These are phyloP conservation scores for Steinernema khuongi DNA, from an alignment of 1,140 invertebrate species.

Conservation along the genomic window DNA sequence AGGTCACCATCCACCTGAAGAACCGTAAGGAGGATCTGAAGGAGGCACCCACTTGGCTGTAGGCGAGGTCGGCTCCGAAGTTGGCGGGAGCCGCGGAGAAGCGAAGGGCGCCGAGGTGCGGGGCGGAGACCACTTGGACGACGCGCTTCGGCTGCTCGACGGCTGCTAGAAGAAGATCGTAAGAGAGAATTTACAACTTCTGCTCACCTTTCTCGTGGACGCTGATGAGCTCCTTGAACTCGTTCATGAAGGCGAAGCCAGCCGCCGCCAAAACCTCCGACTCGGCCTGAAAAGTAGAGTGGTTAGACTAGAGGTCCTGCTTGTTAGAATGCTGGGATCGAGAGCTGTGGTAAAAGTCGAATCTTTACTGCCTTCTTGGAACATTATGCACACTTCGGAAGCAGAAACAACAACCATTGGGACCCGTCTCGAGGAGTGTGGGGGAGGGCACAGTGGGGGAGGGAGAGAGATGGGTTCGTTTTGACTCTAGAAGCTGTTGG, in stretches of 20 bases:
- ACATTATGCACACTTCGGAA: neutral
- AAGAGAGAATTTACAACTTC: neutral
- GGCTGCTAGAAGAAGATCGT: conserved; percentile 23
- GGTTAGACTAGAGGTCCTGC: too few relatives aligned
- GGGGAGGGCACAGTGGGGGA: neutral
- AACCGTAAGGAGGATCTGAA: conserved; percentile 19
- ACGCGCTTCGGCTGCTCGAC: conserved; percentile 20
- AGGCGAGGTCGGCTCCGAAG: conserved; percentile 74
- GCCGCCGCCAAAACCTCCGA: neutral
- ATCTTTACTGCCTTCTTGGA: neutral
- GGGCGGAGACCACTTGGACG: conserved; percentile 41
- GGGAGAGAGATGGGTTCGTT: conserved; percentile 1
- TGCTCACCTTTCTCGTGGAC: neutral
- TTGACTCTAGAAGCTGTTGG: conserved; percentile 35
- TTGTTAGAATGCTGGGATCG: too few relatives aligned
- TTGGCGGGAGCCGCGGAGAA: conserved; percentile 80
- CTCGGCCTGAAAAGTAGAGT: neutral
- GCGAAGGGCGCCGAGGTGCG: conserved; percentile 55
- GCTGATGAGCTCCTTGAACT: conserved; percentile 20
- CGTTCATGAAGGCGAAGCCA: neutral
- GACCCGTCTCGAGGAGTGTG: neutral
- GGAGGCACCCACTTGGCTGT: conserved; percentile 47
- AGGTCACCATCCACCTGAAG: conserved; percentile 62
- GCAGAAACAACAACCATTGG: neutral
- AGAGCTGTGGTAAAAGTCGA: too few relatives aligned